Evolutionary conservation across 2,888 invertebrate genomes (phyloP), one percentile per base, ranked within the genome.

Genomic region (Temnothorax ravouxi): DNA sequence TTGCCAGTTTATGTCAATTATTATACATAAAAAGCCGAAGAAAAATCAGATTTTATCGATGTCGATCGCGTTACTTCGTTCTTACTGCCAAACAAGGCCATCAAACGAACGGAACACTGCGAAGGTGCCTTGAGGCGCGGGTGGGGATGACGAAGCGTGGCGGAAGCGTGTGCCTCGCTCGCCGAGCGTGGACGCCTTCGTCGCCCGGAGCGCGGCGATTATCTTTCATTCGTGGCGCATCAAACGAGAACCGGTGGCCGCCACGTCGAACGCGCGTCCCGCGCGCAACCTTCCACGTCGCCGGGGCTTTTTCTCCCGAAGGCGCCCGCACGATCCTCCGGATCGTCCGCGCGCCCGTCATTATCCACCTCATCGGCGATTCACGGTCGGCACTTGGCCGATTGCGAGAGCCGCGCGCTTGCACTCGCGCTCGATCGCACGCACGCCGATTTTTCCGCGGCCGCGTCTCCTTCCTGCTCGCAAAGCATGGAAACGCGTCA

Each of bases 61-160:
- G 56, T 25, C 67, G 56, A 21, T 25, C 69, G 56, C 21, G 52
- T 77, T 56, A 79, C 25, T 34, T 47, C 21, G 15, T 15, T 44
- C 69, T 59, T 38, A 34, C 34, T 79, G 59, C 79, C 79, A 79
- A 79, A 79, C 79, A 50, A 79, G 72, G 59, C 59, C 72, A 71
- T 79, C 71, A 34, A 69, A 72, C 64, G 74, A 66, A 50, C 72
- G 34, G 44, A 44, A 44, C 13, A 25, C 38, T 47, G 81, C 34
- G 21, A 52, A 66, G 50, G 38, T 64, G 81, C 56, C 64, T 52
- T 3, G 66, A 64, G 62, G 62, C 74, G 74, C 75, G 86, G 85
- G 93, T 90, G 92, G 93, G 93, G 91, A 91, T 90, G 87, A 83
- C 89, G 93, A 91, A 92, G 93, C 93, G 93, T 93, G 93, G 93